Evolutionary conservation across 2,888 invertebrate species (phyloP), one percentile per base, ranked within the genome.

Genomic region (Xestia c-nigrum): DNA sequence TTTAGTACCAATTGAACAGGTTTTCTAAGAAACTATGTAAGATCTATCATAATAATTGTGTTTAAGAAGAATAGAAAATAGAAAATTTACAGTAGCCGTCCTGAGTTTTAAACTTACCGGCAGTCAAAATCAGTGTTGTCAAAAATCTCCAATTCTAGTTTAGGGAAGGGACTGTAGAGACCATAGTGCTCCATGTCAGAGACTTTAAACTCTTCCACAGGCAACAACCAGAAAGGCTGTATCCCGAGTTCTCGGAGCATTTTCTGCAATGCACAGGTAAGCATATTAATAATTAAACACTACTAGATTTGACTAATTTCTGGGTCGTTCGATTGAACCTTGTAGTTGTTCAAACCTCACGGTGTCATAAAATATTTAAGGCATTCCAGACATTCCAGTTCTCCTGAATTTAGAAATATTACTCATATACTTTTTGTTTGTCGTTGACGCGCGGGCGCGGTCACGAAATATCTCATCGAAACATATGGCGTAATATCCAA

Each of bases 101-200:
- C 19, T 16, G 10, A 40, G 47, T 3, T 64, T n/a, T 52, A 0
- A 43, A 88, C 91, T 87, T n/a, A 96, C 96, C 96, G 93, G 86
- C 95, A 95, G 75, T 96, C 96, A 81, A 94, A 96, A 66, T 96
- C 96, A 0, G 94, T 95, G 78, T 96, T 96, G 81, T 96, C 96
- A 73, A 96, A 96, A 57, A 95, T 92, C 70, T 96, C 94, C 61
- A 96, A 84, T 21, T 95, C 95, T 14, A 96, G 88, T 78, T 94
- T 95, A 0, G 96, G 96, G 78, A 92, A 95, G 0, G 92, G 91
- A 67, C 95, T 95, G 86, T 94, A 93, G 0, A 96, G 89, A 2
- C 92, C 94, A 74, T 94, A 95, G 83, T 92, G 92, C 65, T 93
- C 92, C 78, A 93, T 92, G 16, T 93, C 92, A 0, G 90, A 83